Conservation (phyloP, 2,888 invertebrate genomes). For the Lomographa bimaculata region DNA sequence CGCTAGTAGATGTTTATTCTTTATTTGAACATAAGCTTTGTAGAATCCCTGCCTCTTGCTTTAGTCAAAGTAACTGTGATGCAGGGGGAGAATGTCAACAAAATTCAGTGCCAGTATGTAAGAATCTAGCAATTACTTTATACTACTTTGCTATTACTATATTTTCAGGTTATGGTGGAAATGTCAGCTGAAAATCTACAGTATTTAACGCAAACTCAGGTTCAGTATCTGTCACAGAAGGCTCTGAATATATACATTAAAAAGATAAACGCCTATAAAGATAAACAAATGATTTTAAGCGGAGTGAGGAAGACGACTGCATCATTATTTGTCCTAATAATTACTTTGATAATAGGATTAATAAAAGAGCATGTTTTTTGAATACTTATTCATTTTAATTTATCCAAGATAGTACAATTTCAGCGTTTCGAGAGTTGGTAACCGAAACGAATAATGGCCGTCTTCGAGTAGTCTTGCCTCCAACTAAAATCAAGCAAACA, state of each 20-base stretch:
- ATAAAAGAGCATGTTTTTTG: no score
- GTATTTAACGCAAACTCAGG: slow-evolving; percentile 56
- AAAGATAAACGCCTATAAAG: slow-evolving; percentile 51
- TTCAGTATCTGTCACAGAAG: slow-evolving; percentile 52
- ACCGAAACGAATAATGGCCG: slow-evolving; percentile 59
- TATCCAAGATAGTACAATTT: slow-evolving; percentile 41
- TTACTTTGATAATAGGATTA: neutral
- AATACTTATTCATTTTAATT: no score
- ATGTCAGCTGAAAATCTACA: slow-evolving; percentile 54
- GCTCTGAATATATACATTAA: slow-evolving; percentile 58
- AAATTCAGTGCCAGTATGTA: no score
- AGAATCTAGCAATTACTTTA: neutral
- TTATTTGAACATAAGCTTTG: no score
- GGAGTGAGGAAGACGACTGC: neutral
- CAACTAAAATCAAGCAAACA: slow-evolving; percentile 48
- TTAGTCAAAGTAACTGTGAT: no score
- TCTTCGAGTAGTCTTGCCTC: slow-evolving; percentile 55
- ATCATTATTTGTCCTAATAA: neutral
- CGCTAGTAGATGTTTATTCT: no score
- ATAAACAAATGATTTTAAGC: no score
- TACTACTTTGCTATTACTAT: slow-evolving; percentile 2
- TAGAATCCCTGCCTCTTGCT: no score
- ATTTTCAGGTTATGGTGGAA: slow-evolving; percentile 59
- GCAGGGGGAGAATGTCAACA: no score
- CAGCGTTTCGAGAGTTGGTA: slow-evolving; percentile 56